These are phyloP conservation scores for Geococcyx californianus DNA, from an alignment of 2,113 vertebrate species.

Conservation along the genomic window DNA sequence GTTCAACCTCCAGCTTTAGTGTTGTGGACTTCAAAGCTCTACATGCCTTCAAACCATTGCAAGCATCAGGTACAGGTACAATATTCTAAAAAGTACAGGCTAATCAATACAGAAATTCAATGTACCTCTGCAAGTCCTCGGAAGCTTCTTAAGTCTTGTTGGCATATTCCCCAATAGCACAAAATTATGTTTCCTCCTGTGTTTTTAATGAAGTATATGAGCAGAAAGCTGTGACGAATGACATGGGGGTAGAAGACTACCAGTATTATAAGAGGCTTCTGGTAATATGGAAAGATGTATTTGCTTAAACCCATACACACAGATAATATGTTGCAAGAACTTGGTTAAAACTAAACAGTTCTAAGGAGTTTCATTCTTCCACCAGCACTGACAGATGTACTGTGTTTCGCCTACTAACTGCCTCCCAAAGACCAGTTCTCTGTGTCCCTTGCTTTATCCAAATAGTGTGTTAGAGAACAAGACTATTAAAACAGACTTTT, in stretches of 20 bases:
- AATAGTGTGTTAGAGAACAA: not conserved
- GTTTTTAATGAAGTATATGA: not conserved
- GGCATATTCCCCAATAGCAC: not conserved
- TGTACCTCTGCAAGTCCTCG: not conserved
- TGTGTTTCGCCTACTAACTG: not conserved
- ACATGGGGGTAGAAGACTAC: rapidly evolving
- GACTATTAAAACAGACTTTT: not conserved
- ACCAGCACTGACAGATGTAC: not conserved
- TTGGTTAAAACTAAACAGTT: not conserved
- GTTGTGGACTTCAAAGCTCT: not conserved
- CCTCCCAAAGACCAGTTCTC: not conserved
- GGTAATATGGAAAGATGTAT: not conserved
- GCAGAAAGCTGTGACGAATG: not conserved
- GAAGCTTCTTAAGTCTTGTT: not conserved
- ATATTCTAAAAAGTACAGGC: not conserved
- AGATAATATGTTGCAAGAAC: not conserved
- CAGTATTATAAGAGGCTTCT: not conserved
- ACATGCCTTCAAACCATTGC: not conserved
- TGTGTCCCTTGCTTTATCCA: not conserved
- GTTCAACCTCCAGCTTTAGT: not conserved
- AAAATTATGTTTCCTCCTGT: not conserved
- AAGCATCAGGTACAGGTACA: not conserved
- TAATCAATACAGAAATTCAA: not conserved
- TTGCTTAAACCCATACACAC: not conserved
- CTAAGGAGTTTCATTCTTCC: not conserved